Evolutionary conservation across 1,140 invertebrate species (phyloP).

Genomic region (Sitophilus oryzae): DNA sequence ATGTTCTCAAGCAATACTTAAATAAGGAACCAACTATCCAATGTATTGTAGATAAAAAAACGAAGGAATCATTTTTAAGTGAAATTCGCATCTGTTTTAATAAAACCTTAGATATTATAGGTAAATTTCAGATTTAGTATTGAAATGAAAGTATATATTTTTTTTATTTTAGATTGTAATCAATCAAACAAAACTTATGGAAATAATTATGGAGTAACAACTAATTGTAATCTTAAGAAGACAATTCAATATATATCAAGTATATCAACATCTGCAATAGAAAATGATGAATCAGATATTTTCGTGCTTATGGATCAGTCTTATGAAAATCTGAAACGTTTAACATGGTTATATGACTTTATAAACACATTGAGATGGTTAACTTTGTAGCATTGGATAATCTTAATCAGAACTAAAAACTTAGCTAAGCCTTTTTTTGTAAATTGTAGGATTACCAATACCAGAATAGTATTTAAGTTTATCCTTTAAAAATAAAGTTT

Average conservation of each 20-base stretch:
- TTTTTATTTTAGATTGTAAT: constrained; percentile 22
- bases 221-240: constrained; percentile 53
- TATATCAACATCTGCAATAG: constrained; percentile 11
- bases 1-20: constrained; percentile 50
- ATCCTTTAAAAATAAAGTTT: too few species aligned
- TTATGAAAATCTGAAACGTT: constrained; percentile 16
- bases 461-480: too few species aligned
- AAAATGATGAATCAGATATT: not conserved
- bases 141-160: not conserved
- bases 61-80: constrained; percentile 51
- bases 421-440: too few species aligned
- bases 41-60: constrained; percentile 51
- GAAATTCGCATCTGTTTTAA: constrained; percentile 64
- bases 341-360: constrained; percentile 26
- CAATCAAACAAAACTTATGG: constrained; percentile 8
- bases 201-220: constrained; percentile 40
- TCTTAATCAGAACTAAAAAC: too few species aligned
- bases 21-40: constrained; percentile 58
- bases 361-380: constrained; percentile 33
- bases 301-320: constrained; percentile 6
- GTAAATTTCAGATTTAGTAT: constrained; percentile 5
- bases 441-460: too few species aligned
- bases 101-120: constrained; percentile 48
- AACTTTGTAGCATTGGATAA: constrained; percentile 25
- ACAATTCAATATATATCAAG: constrained; percentile 52